Evolutionary conservation across 2,888 invertebrate genomes (phyloP).

Genomic region (Nemotelus pantherinus): DNA sequence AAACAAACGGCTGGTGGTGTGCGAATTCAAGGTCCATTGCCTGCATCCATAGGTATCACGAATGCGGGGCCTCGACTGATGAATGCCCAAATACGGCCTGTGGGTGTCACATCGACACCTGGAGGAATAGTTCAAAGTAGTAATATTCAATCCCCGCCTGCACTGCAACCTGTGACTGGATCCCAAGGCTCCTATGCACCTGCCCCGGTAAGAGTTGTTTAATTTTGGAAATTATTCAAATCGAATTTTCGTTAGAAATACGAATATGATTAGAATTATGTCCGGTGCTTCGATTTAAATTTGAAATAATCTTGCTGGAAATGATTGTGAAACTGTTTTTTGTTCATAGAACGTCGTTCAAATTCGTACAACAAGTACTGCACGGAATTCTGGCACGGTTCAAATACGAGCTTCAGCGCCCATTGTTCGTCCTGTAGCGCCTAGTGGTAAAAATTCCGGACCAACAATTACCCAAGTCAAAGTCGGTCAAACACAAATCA

Average conservation of each 20-base stretch:
- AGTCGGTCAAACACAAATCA: slow-evolving; percentile 65
- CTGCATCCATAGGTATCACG: slow-evolving; percentile 50
- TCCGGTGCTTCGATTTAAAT: too few species aligned
- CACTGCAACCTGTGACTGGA: slow-evolving; percentile 61
- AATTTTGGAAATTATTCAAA: background rate
- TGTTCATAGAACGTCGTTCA: slow-evolving; percentile 61
- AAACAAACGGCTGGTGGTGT: slow-evolving; percentile 62
- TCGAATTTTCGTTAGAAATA: too few species aligned
- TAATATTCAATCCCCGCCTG: slow-evolving; percentile 60
- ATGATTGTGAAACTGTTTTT: too few species aligned
- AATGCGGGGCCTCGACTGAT: slow-evolving; percentile 59
- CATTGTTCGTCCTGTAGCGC: slow-evolving; percentile 53
- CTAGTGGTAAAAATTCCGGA: slow-evolving; percentile 52
- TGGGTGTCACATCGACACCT: slow-evolving; percentile 55
- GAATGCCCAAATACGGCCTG: slow-evolving; percentile 60
- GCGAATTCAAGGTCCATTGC: slow-evolving; percentile 60
- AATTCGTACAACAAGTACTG: slow-evolving; percentile 56
- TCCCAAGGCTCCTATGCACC: slow-evolving; percentile 49
- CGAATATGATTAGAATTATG: too few species aligned
- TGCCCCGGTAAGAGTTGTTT: slow-evolving; percentile 47
- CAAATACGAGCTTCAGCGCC: slow-evolving; percentile 61
- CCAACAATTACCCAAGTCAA: slow-evolving; percentile 59
- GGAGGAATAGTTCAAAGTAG: slow-evolving; percentile 57
- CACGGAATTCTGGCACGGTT: slow-evolving; percentile 60
- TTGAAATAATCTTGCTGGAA: too few species aligned